phyloP scores from a whole-genome alignment of 2,797 vertebrate genomes.

The Neomorphus geoffroyi region DNA sequence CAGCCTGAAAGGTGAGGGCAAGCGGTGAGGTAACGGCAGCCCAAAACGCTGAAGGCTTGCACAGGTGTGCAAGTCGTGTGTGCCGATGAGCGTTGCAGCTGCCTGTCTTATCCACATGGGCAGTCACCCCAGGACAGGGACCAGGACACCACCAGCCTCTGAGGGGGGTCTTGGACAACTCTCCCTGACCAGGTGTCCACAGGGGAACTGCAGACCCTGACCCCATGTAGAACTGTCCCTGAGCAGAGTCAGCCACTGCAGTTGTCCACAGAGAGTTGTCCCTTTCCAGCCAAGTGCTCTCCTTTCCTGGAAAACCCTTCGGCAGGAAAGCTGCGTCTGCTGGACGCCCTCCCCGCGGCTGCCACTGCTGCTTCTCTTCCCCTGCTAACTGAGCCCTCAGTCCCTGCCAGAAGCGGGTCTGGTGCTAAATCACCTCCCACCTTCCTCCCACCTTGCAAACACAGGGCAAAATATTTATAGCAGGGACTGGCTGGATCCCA shows the following conservation, averaged over 20 bases:
- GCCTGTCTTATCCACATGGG: fast-evolving
- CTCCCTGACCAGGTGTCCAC: too few species aligned
- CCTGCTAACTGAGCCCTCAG: neutral
- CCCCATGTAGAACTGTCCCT: too few species aligned
- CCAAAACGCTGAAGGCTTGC: fast-evolving
- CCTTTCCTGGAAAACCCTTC: neutral
- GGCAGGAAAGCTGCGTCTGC: neutral
- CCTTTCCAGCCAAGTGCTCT: too few species aligned
- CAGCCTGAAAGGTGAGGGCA: fast-evolving
- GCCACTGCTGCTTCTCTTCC: neutral
- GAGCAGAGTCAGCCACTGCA: too few species aligned
- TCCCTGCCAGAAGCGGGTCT: fast-evolving
- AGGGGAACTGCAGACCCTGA: too few species aligned
- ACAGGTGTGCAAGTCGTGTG: fast-evolving
- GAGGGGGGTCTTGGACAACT: too few species aligned
- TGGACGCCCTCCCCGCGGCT: fast-evolving
- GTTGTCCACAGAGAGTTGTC: too few species aligned
- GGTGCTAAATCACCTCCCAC: neutral
- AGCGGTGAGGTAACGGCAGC: neutral
- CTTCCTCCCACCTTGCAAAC: neutral
- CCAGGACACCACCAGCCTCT: fast-evolving
- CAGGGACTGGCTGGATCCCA: neutral
- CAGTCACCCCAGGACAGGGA: fast-evolving
- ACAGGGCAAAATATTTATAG: neutral
- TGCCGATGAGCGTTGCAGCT: fast-evolving